Conservation (phyloP, 2,888 invertebrate genomes). For the Stegophylla sp. region DNA sequence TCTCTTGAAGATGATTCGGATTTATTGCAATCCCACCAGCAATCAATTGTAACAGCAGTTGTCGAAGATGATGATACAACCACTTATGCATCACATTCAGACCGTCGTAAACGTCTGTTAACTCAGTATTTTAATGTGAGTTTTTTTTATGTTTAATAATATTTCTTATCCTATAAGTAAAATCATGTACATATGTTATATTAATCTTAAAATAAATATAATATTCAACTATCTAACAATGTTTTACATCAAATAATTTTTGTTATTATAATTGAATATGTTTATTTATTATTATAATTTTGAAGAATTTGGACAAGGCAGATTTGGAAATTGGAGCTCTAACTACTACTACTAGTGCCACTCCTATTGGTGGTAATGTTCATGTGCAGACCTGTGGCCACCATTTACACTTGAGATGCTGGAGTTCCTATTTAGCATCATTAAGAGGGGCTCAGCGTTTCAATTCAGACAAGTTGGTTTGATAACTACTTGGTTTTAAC, state of each 20-base stretch:
- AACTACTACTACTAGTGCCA: conserved; percentile 77
- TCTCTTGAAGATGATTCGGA: not conserved
- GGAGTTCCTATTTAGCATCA: conserved; percentile 87
- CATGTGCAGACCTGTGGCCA: conserved; percentile 96
- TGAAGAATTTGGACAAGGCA: conserved; percentile 38
- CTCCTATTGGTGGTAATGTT: conserved; percentile 79
- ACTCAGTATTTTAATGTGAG: conserved; percentile 32
- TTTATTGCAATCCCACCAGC: not conserved
- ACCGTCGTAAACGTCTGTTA: conserved; percentile 13
- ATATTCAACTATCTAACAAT: too few species aligned
- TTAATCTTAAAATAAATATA: too few species aligned
- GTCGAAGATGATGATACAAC: conserved; percentile 10
- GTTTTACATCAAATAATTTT: too few species aligned
- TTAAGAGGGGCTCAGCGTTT: conserved; percentile 80
- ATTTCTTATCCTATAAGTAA: too few species aligned
- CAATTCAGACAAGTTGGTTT: conserved; percentile 70
- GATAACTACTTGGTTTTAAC: too few species aligned
- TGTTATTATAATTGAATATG: conserved; percentile 11
- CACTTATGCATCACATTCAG: conserved; percentile 41
- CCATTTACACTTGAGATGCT: conserved; percentile 92
- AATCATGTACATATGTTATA: too few species aligned
- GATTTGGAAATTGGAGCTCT: conserved; percentile 68
- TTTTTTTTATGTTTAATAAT: too few species aligned
- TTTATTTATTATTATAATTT: conserved; percentile 17
- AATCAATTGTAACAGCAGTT: not conserved